Conservation (phyloP, 2,888 invertebrate genomes). For the Nipponacmea schrenckii region DNA sequence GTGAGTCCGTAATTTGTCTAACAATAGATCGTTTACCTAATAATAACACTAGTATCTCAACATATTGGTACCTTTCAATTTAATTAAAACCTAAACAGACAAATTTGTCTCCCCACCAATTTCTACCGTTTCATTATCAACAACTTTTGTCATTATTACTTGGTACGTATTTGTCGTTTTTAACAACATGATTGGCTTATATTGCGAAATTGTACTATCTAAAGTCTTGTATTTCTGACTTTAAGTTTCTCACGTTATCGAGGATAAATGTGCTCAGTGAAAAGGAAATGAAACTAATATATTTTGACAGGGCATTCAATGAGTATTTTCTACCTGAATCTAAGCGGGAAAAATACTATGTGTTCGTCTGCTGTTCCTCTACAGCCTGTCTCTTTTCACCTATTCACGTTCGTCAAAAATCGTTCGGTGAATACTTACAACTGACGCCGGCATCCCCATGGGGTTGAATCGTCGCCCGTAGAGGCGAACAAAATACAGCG, state of each 20-base stretch:
- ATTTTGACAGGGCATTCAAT: constrained; percentile 7
- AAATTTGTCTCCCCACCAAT: too few species aligned
- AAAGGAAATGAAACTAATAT: not conserved
- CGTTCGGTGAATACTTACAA: constrained; percentile 4
- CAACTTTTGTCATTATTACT: not conserved
- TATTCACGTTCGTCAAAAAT: constrained; percentile 2
- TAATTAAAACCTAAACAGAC: too few species aligned
- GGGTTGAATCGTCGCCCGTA: constrained; percentile 9
- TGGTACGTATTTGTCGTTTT: not conserved
- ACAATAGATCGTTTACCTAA: too few species aligned
- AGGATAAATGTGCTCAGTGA: not conserved
- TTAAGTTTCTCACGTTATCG: constrained; percentile 3
- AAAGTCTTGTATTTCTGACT: not conserved
- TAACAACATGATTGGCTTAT: not conserved
- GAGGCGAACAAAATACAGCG: constrained; percentile 7
- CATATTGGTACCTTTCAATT: too few species aligned
- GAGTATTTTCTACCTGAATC: constrained; percentile 1
- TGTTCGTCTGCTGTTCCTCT: constrained; percentile 2
- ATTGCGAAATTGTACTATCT: not conserved
- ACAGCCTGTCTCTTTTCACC: constrained; percentile 4
- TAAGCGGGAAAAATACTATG: not conserved
- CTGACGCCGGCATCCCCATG: constrained; percentile 3
- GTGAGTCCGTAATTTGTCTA: too few species aligned
- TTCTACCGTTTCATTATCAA: too few species aligned
- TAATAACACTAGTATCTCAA: too few species aligned